Base-by-base conservation (phyloP, 2,113 vertebrate genomes). In the Delphinus delphis region DNA sequence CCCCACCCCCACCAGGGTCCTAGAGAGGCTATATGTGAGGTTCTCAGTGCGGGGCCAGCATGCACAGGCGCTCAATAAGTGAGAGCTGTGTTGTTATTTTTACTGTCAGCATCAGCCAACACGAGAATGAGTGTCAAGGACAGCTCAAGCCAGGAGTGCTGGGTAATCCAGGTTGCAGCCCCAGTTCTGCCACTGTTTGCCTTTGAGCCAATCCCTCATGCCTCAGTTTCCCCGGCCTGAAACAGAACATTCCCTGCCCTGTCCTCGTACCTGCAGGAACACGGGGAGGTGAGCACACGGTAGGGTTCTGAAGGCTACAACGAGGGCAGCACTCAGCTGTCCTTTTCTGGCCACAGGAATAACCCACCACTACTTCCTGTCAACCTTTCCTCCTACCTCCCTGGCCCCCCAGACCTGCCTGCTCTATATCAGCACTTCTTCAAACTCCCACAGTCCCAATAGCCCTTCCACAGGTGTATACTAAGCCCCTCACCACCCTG, bases 321-420 rank as follows among this genome's bases (percentile, higher is more conserved):
- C 2, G 25, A 77, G 13, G 85, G 67, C 18, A 68, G 62, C 33
- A n/a, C 36, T 23, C 70, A 71, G 71, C 67, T 62, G 53, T 15
- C 44, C 76, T 60, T 67, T 82, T 84, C 87, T 92, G 73, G 74
- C 79, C 92, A 87, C 8, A 84, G 55, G 36, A 93, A 94, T 41
- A 82, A 28, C 71, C 38, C 47, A 92, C 20, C 80, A 67, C 67
- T 9, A 76, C 71, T 81, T 79, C 73, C 50, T 28, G 33, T 33
- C 28, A 87, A 47, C 13, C 55, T 71, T 88, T 90, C 63, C 25
- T 93, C 23, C 77, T 36, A 28, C 8, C 2, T 65, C 80, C 36
- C 67, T 25, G 10, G n/a, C 2, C 8, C 44, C 62, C 23, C 25
- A 68, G 41, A 1, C 33, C 28, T 12, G 4, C 38, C 76, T 60